Percentiles rank a stretch among this genome's conserved stretches.
phyloP scores from a whole-genome alignment of 2,888 invertebrate genomes.

The Buathra laborator region DNA sequence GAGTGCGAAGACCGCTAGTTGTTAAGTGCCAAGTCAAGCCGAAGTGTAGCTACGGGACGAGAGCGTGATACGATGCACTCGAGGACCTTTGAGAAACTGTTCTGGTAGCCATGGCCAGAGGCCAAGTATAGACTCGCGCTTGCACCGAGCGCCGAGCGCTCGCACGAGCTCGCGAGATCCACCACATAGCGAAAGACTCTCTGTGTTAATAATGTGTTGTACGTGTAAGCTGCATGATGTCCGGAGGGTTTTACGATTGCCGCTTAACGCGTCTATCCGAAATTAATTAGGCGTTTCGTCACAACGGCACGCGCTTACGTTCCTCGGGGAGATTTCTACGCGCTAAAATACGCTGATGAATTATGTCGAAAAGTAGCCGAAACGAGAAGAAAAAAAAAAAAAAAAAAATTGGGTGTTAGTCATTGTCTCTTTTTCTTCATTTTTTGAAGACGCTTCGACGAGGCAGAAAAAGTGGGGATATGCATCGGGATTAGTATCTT shows the following conservation, averaged over 20 bases:
- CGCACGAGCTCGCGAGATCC: slow-evolving; percentile 40
- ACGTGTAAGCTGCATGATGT: not conserved
- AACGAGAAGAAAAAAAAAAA: not conserved
- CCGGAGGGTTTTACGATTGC: slow-evolving; percentile 6
- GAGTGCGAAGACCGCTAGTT: slow-evolving; percentile 15
- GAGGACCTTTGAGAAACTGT: slow-evolving; percentile 82
- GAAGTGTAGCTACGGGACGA: slow-evolving; percentile 53
- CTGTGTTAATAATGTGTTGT: slow-evolving; percentile 21
- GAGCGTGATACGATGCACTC: slow-evolving; percentile 81
- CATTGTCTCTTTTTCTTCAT: no score
- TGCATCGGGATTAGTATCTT: slow-evolving; percentile 49
- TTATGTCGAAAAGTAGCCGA: slow-evolving; percentile 3
- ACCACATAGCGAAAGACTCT: slow-evolving; percentile 21
- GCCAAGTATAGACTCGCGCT: slow-evolving; percentile 81
- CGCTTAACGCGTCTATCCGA: slow-evolving; percentile 50
- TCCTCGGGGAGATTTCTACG: slow-evolving; percentile 46
- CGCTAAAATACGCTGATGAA: not conserved
- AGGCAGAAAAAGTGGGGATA: not conserved
- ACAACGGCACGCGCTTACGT: slow-evolving; percentile 48
- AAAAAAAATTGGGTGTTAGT: not conserved
- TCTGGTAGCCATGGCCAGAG: slow-evolving; percentile 76
- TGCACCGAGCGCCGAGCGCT: slow-evolving; percentile 58
- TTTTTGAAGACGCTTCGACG: slow-evolving; percentile 6
- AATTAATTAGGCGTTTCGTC: slow-evolving; percentile 75
- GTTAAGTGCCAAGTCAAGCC: slow-evolving; percentile 32